phyloP scores from a whole-genome alignment of 2,113 vertebrate genomes.

The Gallinago media region DNA sequence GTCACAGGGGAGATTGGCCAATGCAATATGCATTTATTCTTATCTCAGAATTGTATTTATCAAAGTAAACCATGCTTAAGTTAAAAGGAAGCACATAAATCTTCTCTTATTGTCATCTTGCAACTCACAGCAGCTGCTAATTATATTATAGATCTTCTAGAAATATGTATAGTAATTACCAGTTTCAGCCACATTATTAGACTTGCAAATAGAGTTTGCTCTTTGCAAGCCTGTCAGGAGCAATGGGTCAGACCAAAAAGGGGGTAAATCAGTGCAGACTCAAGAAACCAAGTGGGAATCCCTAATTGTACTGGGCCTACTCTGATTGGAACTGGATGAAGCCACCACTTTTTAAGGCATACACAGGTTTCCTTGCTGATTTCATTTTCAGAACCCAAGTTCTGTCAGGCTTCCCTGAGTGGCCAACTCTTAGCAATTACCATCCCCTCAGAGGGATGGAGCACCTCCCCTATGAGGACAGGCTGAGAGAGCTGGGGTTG shows the following conservation, averaged over 20 bases:
- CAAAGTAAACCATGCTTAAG: constrained; percentile 72
- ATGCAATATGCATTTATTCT: constrained; percentile 75
- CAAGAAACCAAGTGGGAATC: background rate
- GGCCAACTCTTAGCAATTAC: background rate
- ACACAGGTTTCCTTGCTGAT: background rate
- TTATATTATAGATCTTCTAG: constrained; percentile 74
- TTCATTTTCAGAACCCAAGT: background rate
- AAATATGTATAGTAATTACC: constrained; percentile 46
- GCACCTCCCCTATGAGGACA: no score
- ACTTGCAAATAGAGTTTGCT: constrained; percentile 62
- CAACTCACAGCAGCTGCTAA: constrained; percentile 69
- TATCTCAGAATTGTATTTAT: constrained; percentile 77
- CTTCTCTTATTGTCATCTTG: constrained; percentile 74
- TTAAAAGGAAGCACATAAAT: constrained; percentile 78
- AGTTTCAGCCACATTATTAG: constrained; percentile 67
- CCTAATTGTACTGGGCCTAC: background rate
- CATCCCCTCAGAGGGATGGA: no score
- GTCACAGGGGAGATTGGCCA: constrained; percentile 72
- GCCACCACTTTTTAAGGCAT: background rate
- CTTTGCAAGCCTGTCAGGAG: background rate
- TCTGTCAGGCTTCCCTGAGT: background rate
- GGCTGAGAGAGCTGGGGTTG: no score
- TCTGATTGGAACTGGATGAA: background rate
- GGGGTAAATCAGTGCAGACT: background rate
- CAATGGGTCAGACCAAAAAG: background rate